Base-by-base conservation (phyloP, 2,888 invertebrate species). In the Andrena marginata region DNA sequence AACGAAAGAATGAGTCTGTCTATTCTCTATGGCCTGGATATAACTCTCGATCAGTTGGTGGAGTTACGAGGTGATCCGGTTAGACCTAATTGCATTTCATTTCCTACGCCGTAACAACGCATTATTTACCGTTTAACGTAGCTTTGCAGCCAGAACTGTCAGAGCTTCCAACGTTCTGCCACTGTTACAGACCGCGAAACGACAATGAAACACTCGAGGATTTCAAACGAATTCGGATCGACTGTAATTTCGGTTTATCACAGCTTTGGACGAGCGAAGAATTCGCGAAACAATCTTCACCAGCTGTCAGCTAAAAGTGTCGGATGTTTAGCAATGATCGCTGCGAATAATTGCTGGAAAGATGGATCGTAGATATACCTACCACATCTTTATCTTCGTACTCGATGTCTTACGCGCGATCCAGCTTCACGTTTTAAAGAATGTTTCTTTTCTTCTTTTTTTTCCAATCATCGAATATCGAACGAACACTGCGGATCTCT, bases 381-480 rank as follows among this genome's bases (percentile, higher is more conserved):
- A 13, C 42, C 4, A 4, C 42, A 42, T 42, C 42, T 42, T 42
- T 42, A 23, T 74, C 42, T 48, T 59, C 7, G n/a, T 63, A 68
- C 72, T 79, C 23, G 33, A 70, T 23, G 29, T 77, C 20, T 23
- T 31, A 51, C 33, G n/a, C 31, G 49, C 56, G 54, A 59, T 67
- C 49, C 10, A 35, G 13, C 5, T 59, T 31, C 29, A 26, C 64
- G 26, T 33, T 33, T 74, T 31, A 60, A 48, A 54, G 51, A 3
- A 31, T 26, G 8, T 60, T 65, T 29, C 13, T n/a, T 51, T 49
- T 68, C 67, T 49, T 65, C 42, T 78, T n/a, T n/a, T n/a, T n/a
- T n/a, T n/a, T n/a, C n/a, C n/a, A n/a, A 48, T 23, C 49, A 68
- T 54, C 20, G 56, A 71, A 48, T 69, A 49, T 59, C 79, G 68